These are phyloP conservation scores for Nycticorax nycticorax DNA, from an alignment of 2,113 vertebrate genomes.

Conservation along the genomic window DNA sequence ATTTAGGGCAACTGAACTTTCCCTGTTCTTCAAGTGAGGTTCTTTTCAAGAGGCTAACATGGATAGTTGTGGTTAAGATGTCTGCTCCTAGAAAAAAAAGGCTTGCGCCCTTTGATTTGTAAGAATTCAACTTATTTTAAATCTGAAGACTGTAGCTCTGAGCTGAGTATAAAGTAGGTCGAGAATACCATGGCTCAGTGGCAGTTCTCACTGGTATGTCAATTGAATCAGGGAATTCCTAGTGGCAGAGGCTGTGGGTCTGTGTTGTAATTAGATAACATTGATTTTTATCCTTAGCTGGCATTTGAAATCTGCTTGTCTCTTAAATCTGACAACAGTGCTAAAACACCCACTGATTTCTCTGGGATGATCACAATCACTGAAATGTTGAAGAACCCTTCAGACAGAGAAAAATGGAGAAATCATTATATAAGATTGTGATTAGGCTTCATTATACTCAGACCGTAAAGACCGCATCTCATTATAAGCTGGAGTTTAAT, in stretches of 20 bases:
- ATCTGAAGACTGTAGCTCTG: neutral
- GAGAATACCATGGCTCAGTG: neutral
- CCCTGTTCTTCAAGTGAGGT: neutral
- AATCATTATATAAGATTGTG: neutral
- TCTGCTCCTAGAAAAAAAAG: neutral
- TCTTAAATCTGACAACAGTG: neutral
- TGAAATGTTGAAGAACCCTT: neutral
- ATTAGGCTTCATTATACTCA: neutral
- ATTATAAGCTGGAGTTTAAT: neutral
- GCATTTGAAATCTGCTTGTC: neutral
- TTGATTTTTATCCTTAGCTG: neutral
- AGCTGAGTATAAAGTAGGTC: neutral
- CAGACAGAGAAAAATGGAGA: neutral
- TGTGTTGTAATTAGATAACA: neutral
- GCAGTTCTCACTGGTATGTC: neutral
- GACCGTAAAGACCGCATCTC: neutral
- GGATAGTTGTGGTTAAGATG: neutral
- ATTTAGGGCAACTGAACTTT: neutral
- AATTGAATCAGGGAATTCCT: neutral
- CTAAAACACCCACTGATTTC: neutral
- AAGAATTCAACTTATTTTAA: neutral
- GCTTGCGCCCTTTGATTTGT: neutral
- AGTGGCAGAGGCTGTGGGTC: neutral
- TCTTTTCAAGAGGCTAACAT: neutral
- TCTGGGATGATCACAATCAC: neutral